Percentiles rank a stretch among this genome's conserved stretches.
Evolutionary conservation across 2,113 vertebrate species (phyloP).

Genomic region (Chlorodrepanis virens): DNA sequence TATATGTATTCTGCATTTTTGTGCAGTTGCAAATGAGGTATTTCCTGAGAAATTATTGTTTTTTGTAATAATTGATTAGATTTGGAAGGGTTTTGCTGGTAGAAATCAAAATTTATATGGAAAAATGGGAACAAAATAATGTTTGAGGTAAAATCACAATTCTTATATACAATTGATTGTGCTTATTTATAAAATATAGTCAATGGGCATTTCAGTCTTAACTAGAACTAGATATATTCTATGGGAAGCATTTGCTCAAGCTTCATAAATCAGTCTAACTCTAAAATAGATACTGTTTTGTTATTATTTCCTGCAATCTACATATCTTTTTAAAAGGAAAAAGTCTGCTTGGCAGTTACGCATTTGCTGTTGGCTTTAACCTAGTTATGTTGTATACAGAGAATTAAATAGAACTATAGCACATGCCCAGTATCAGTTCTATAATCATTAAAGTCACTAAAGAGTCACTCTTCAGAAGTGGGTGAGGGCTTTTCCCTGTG

Average conservation of each 20-base stretch:
- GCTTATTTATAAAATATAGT: neutral
- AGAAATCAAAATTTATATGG: neutral
- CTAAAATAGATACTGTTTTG: neutral
- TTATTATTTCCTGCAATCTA: neutral
- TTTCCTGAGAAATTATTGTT: neutral
- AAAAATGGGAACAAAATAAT: neutral
- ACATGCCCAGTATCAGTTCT: neutral
- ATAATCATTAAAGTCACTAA: neutral
- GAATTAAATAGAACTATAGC: neutral
- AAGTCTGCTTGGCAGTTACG: neutral
- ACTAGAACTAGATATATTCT: neutral
- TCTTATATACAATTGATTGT: neutral
- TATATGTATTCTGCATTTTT: neutral
- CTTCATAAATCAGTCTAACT: neutral
- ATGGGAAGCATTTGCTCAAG: neutral
- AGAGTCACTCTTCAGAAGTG: neutral
- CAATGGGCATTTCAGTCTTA: neutral
- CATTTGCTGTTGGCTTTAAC: neutral
- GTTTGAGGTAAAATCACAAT: neutral
- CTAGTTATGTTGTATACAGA: neutral
- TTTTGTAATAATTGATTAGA: neutral
- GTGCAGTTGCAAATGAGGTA: neutral
- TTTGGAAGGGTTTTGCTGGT: neutral
- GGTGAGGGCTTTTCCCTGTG: neutral
- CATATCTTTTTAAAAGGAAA: neutral